Conservation (phyloP, 1,140 invertebrate species). For the Drosophila auraria region DNA sequence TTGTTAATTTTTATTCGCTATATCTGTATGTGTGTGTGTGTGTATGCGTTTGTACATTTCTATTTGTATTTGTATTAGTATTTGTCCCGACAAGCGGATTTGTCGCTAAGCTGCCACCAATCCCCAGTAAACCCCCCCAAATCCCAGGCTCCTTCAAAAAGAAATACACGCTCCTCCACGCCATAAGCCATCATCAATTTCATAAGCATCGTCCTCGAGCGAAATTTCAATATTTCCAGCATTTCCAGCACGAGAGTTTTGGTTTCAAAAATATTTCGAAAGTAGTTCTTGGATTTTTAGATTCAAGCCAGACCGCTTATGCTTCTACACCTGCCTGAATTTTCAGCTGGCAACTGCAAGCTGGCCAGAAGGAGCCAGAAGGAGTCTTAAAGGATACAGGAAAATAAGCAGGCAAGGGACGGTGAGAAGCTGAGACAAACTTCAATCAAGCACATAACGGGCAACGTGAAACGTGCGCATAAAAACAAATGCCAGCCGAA, state of each 20-base stretch:
- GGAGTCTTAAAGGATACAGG: slow-evolving; percentile 34
- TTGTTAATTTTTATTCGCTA: slow-evolving; percentile 58
- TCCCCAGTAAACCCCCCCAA: slow-evolving; percentile 1
- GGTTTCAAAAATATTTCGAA: neutral
- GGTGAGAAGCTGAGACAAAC: slow-evolving; percentile 35
- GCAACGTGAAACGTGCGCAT: slow-evolving; percentile 59
- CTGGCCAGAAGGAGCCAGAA: neutral
- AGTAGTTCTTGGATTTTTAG: neutral
- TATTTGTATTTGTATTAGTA: slow-evolving; percentile 35
- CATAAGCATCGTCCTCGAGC: neutral
- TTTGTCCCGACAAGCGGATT: slow-evolving; percentile 71
- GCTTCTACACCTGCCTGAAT: neutral
- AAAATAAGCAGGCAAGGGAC: neutral
- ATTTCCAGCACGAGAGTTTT: neutral
- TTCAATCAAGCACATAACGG: slow-evolving; percentile 61
- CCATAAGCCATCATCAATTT: slow-evolving; percentile 50
- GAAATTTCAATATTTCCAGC: neutral
- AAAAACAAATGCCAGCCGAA: slow-evolving; percentile 75
- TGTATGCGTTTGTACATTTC: slow-evolving; percentile 24
- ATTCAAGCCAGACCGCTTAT: neutral
- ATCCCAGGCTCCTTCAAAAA: neutral
- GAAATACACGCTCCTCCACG: slow-evolving; percentile 22
- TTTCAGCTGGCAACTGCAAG: neutral
- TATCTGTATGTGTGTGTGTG: slow-evolving; percentile 21
- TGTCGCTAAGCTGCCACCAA: slow-evolving; percentile 58